These are phyloP conservation scores for Xiphophorus hellerii DNA, from an alignment of 2,113 vertebrate species.

Conservation along the genomic window DNA sequence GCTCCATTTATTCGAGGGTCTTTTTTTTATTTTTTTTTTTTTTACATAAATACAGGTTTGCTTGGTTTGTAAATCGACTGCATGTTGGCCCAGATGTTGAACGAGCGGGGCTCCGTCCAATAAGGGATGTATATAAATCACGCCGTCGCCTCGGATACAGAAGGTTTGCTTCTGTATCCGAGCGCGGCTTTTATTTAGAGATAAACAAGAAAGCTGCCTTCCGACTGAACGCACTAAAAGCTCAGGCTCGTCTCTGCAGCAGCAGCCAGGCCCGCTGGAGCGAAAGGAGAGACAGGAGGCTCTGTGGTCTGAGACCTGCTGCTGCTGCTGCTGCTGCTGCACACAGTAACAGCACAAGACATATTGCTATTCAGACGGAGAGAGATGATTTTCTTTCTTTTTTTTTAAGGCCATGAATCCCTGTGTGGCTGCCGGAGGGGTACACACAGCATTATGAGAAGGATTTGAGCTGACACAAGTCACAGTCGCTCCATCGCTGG, in stretches of 20 bases:
- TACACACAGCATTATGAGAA: slow-evolving; percentile 70
- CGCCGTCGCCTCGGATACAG: neutral
- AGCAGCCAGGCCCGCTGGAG: slow-evolving; percentile 52
- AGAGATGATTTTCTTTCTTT: slow-evolving; percentile 5
- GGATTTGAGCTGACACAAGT: slow-evolving; percentile 77
- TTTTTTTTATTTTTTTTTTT: too few species aligned
- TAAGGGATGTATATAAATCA: neutral
- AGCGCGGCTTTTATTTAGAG: neutral
- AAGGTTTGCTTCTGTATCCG: slow-evolving; percentile 34
- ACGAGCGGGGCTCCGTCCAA: neutral
- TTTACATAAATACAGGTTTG: slow-evolving; percentile 33
- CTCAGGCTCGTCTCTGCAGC: slow-evolving; percentile 41
- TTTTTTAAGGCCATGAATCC: slow-evolving; percentile 33
- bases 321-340: slow-evolving; percentile 46
- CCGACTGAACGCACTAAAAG: slow-evolving; percentile 52
- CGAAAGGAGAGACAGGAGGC: slow-evolving; percentile 33
- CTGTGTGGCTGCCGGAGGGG: slow-evolving; percentile 63
- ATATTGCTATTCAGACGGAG: slow-evolving; percentile 64
- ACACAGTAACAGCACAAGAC: slow-evolving; percentile 58
- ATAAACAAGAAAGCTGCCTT: slow-evolving; percentile 48
- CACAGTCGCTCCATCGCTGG: slow-evolving; percentile 69
- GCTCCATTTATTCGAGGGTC: slow-evolving; percentile 38
- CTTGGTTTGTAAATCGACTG: slow-evolving; percentile 20
- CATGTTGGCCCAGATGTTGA: neutral
- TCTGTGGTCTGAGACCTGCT: slow-evolving; percentile 52